Evolutionary conservation across 2,888 invertebrate genomes (phyloP), one percentile per base, ranked within the genome.

Genomic region (Agonopterix arenella): DNA sequence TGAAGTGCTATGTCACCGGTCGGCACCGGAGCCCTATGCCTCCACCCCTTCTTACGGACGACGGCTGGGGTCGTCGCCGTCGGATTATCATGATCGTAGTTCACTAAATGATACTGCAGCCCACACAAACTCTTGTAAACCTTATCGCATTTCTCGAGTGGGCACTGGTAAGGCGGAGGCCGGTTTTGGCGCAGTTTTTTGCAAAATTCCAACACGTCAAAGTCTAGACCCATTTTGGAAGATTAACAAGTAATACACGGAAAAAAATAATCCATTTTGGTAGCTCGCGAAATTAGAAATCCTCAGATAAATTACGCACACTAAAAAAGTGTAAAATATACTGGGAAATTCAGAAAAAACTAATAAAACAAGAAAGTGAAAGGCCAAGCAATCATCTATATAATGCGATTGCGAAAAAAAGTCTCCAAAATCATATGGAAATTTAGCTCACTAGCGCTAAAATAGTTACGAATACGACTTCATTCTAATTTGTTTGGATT

Each of bases 71-170:
- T 91, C 45, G 90, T 80, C 46, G 93, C 92, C 52, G 92, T 91
- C 10, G 94, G 93, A 71, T 94, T 94, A 66, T 95, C 94, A 75
- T 97, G 96, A 76, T 97, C 96, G 78, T 93, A 95, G 75, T 95
- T 95, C 58, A 94, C 93, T 62, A 97, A 82, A 74, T 97, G 97
- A 75, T 95, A 96, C 70, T 96, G 96, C 61, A 97, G 90, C 1
- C 97, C 97, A 57, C 94, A 94, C 57, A 95, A 93, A 55, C 96
- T 96, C 82, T 96, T 96, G 80, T 97, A 97, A 16, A 94, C 93
- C 75, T 95, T 94, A 60, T 94, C 94, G 84, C 97, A 97, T 68
- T 94, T 94, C 63, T 93, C 93, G 48, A 96, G 90, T 8, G 97
- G 97, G 70, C 97, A 97, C 65, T 93, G 93, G 81, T 95, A 97